A percentile compares a stretch with the other conserved stretches of the same genome.
These are phyloP conservation scores for Sebastolobus alascanus DNA, from an alignment of 2,797 vertebrate species.

Conservation along the genomic window DNA sequence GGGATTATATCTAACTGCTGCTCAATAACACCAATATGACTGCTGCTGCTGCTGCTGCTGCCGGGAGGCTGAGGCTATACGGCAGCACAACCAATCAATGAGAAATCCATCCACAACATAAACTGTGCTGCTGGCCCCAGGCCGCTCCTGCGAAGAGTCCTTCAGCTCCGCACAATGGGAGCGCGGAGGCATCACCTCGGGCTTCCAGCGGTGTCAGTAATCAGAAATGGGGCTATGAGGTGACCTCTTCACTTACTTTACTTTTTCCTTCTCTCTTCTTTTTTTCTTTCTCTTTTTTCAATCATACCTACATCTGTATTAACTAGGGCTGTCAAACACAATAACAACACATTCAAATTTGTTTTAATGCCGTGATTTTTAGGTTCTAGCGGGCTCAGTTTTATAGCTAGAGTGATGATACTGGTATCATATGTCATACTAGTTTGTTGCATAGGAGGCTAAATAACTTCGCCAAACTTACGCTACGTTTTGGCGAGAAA, in stretches of 20 bases:
- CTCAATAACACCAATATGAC: conserved; percentile 82
- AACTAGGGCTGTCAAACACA: too few relatives aligned
- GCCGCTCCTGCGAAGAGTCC: conserved; percentile 82
- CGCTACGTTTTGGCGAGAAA: too few relatives aligned
- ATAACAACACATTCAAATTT: too few relatives aligned
- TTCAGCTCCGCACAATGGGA: conserved; percentile 75
- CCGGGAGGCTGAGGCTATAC: conserved; percentile 79
- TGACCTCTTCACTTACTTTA: conserved; percentile 62
- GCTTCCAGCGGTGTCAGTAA: conserved; percentile 72
- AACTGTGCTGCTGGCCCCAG: conserved; percentile 81
- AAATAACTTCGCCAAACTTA: too few relatives aligned
- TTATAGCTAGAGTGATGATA: too few relatives aligned
- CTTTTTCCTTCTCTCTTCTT: conserved; percentile 49
- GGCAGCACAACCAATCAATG: conserved; percentile 85
- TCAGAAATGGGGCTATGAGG: conserved; percentile 65
- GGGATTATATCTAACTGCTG: conserved; percentile 86
- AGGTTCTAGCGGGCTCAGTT: too few relatives aligned
- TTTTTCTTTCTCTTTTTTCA: neutral
- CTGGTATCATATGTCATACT: too few relatives aligned
- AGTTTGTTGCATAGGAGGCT: too few relatives aligned
- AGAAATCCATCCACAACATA: conserved; percentile 86
- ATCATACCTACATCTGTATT: conserved; percentile 45
- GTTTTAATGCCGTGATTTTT: too few relatives aligned
- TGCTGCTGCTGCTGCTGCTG: conserved; percentile 70
- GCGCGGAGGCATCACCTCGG: conserved; percentile 66